Evolutionary conservation across 2,797 vertebrate genomes (phyloP).

Genomic region (Schizothorax lantsangensis): DNA sequence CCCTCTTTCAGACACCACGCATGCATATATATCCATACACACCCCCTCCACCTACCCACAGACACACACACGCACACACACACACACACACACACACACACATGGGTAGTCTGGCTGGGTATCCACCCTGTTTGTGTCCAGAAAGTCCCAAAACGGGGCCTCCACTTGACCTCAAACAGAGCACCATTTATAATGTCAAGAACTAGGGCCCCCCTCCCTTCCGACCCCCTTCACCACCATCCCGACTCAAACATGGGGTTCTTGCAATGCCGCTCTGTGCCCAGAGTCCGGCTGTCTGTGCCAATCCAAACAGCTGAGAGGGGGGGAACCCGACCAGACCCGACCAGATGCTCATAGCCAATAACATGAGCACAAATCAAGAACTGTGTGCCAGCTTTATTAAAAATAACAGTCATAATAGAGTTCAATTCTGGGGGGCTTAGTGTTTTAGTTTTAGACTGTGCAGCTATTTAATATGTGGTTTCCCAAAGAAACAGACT

Average conservation of each 20-base stretch:
- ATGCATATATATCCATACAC: slow-evolving; percentile 58
- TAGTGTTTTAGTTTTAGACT: slow-evolving; percentile 37
- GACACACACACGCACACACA: slow-evolving; percentile 61
- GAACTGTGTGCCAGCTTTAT: slow-evolving; percentile 41
- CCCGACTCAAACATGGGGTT: slow-evolving; percentile 73
- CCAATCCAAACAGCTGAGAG: slow-evolving; percentile 75
- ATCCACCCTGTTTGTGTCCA: slow-evolving; percentile 67
- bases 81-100: slow-evolving; percentile 66
- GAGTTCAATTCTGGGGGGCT: slow-evolving; percentile 7
- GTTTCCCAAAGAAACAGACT: slow-evolving; percentile 32
- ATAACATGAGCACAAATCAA: slow-evolving; percentile 44
- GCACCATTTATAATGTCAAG: slow-evolving; percentile 77
- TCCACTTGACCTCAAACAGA: slow-evolving; percentile 77
- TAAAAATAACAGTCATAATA: slow-evolving; percentile 52
- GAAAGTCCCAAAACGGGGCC: slow-evolving; percentile 71
- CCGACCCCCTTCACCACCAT: slow-evolving; percentile 54
- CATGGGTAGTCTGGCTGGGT: slow-evolving; percentile 65
- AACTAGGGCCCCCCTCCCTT: slow-evolving; percentile 51
- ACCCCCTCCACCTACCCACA: slow-evolving; percentile 39
- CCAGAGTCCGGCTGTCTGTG: slow-evolving; percentile 59
- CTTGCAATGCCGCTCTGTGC: slow-evolving; percentile 64
- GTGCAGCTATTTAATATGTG: slow-evolving; percentile 33
- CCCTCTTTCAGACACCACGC: slow-evolving; percentile 62
- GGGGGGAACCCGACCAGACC: slow-evolving; percentile 68
- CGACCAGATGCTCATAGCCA: slow-evolving; percentile 71